These are phyloP conservation scores for Stictocephala bisonia DNA, from an alignment of 2,888 invertebrate species.

Conservation along the genomic window DNA sequence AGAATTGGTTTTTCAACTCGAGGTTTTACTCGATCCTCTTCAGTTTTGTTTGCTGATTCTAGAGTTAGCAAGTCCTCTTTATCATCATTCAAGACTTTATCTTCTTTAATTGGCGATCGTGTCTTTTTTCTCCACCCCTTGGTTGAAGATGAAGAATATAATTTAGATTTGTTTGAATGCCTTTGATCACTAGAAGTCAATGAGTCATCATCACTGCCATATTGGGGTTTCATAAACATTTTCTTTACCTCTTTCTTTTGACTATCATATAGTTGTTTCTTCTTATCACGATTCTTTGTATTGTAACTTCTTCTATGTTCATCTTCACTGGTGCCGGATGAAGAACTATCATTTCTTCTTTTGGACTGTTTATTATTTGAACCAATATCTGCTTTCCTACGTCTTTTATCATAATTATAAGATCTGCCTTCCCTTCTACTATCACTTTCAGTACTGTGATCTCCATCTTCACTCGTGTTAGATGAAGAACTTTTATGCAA, in stretches of 20 bases:
- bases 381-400: background rate
- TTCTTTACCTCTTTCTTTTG: background rate
- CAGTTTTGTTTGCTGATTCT: background rate
- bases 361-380: background rate
- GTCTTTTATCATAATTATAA: background rate
- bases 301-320: background rate
- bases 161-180: background rate
- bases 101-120: background rate
- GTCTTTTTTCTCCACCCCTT: conserved; percentile 44
- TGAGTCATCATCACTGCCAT: conserved; percentile 2
- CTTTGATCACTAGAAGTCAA: background rate
- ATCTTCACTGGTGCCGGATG: background rate
- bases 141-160: conserved; percentile 12
- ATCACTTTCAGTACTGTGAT: conserved; percentile 28
- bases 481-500: too few relatives aligned
- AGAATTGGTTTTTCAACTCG: conserved; percentile 60
- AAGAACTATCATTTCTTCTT: background rate
- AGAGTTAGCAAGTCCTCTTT: background rate
- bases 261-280: background rate
- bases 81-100: background rate
- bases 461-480: too few relatives aligned
- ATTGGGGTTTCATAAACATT: background rate
- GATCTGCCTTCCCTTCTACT: conserved; percentile 7
- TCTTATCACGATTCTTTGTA: background rate
- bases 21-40: background rate